Conservation (phyloP, 2,797 vertebrate genomes). For the Acipenser oxyrinchus region DNA sequence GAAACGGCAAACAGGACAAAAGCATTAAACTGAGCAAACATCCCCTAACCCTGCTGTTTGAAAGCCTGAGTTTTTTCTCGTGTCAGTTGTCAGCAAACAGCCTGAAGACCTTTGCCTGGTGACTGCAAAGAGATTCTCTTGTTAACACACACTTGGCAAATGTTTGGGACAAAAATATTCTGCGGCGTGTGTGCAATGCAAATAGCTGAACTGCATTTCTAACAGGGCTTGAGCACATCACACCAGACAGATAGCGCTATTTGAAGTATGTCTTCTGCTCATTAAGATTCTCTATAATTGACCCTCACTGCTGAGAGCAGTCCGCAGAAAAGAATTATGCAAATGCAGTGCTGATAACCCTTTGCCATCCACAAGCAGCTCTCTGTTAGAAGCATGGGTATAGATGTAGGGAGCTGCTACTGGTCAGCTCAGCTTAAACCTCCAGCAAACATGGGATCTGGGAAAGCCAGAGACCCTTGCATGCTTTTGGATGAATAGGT, state of each 20-base stretch:
- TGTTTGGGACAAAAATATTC: slow-evolving; percentile 43
- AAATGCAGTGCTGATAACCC: slow-evolving; percentile 13
- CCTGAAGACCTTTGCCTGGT: background rate
- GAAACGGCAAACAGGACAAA: background rate
- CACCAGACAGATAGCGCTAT: no score
- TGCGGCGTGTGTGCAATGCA: slow-evolving; percentile 36
- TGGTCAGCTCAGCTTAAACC: no score
- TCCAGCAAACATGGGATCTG: no score
- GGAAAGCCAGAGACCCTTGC: no score
- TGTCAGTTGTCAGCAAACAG: background rate
- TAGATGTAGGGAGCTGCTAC: no score
- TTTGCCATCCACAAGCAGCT: background rate
- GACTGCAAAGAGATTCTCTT: slow-evolving; percentile 28
- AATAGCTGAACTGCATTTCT: slow-evolving; percentile 36
- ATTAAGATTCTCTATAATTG: slow-evolving; percentile 18
- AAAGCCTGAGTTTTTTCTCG: background rate
- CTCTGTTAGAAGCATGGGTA: background rate
- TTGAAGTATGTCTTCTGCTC: no score
- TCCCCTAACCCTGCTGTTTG: background rate
- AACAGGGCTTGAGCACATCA: background rate
- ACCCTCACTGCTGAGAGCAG: slow-evolving; percentile 2
- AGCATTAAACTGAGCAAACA: slow-evolving; percentile 1
- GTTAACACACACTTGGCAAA: slow-evolving; percentile 37
- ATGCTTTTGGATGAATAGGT: no score
- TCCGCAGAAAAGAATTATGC: slow-evolving; percentile 8